Conservation (phyloP, 2,797 vertebrate species). For the Acrossocheilus fasciatus region DNA sequence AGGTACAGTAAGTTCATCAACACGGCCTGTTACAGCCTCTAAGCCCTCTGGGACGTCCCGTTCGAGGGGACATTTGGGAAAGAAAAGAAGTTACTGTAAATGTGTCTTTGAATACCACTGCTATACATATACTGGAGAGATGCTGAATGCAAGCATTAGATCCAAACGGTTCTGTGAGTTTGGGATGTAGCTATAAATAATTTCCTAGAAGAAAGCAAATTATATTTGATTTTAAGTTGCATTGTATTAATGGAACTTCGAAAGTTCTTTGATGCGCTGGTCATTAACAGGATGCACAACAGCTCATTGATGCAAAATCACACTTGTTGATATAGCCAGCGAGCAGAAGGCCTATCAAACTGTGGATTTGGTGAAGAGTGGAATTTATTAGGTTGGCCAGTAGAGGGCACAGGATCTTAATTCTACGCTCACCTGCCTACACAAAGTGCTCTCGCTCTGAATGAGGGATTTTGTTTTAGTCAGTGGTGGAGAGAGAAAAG, state of each 20-base stretch:
- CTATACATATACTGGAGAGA: background rate
- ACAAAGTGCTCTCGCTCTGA: constrained; percentile 55
- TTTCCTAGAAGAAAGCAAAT: background rate
- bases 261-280: background rate
- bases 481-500: constrained; percentile 45
- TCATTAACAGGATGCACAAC: background rate
- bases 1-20: constrained; percentile 49
- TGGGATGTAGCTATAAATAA: background rate
- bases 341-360: background rate
- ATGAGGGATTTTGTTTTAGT: constrained; percentile 65
- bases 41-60: constrained; percentile 27
- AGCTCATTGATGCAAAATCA: background rate
- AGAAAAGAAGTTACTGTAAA: background rate
- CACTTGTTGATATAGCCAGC: background rate
- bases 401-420: constrained; percentile 67
- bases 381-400: constrained; percentile 59
- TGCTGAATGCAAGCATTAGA: background rate
- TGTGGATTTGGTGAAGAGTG: constrained; percentile 9
- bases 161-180: background rate
- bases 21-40: constrained; percentile 55
- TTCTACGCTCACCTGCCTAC: constrained; percentile 49
- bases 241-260: too few relatives aligned
- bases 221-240: too few relatives aligned
- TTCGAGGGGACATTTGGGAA: background rate
- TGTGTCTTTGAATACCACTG: background rate